These are phyloP conservation scores for Heliocidaris erythrogramma DNA, from an alignment of 35 echinoderm and acorn worm genomes.

Conservation along the genomic window DNA sequence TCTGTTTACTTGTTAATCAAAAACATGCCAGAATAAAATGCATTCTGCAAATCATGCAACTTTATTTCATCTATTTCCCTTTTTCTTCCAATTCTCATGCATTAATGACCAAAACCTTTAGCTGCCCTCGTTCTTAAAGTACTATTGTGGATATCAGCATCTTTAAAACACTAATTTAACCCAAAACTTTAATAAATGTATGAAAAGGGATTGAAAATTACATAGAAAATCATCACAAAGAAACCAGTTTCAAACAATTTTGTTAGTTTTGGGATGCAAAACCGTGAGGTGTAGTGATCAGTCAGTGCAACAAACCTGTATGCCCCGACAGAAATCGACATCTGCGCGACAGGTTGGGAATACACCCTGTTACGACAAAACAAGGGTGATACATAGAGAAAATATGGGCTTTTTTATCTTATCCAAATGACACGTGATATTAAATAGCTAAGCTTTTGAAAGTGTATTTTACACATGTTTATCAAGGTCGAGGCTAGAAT, in stretches of 20 bases:
- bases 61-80: neutral
- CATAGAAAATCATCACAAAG: neutral
- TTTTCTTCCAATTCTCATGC: neutral
- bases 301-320: neutral
- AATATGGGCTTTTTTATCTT: too few species aligned
- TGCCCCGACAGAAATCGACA: constrained; percentile 3
- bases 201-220: neutral
- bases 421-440: too few species aligned
- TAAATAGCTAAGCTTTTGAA: too few species aligned
- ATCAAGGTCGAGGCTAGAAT: too few species aligned
- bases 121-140: too few species aligned
- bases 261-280: neutral
- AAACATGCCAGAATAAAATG: neutral
- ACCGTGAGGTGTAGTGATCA: neutral
- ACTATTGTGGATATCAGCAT: too few species aligned
- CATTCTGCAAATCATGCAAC: neutral
- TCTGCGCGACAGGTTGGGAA: constrained; percentile 27
- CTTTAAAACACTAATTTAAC: too few species aligned
- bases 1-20: neutral
- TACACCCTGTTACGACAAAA: constrained; percentile 19
- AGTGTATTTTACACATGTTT: too few species aligned
- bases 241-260: neutral
- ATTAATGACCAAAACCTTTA: too few species aligned
- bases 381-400: constrained; percentile 13
- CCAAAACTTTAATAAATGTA: too few species aligned